A percentile compares a stretch with the other conserved stretches of the same genome.
Conservation (phyloP, 2,888 invertebrate genomes). For the Cistogaster globosa region DNA sequence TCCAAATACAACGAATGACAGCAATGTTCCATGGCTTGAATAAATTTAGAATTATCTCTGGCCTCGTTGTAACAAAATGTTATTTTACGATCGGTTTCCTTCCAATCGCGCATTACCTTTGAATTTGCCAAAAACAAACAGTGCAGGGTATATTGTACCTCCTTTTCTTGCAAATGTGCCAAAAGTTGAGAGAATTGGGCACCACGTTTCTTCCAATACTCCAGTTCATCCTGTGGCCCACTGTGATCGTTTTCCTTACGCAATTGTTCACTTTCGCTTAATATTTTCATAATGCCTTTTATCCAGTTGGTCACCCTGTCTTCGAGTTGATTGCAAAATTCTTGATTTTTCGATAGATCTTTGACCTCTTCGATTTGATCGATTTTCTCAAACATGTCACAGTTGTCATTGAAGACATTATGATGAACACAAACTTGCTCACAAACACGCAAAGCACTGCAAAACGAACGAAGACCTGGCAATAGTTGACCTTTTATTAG, state of each 20-base stretch:
- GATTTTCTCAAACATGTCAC: conserved; percentile 85
- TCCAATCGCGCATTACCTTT: conserved; percentile 91
- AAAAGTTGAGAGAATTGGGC: conserved; percentile 95
- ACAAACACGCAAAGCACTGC: conserved; percentile 93
- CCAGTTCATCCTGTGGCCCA: conserved; percentile 96
- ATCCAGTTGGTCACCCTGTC: conserved; percentile 91
- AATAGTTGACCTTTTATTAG: conserved; percentile 92
- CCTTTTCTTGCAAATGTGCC: conserved; percentile 89
- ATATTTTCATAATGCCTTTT: conserved; percentile 90
- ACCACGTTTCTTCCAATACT: conserved; percentile 97
- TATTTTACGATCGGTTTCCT: conserved; percentile 93
- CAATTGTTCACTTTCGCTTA: conserved; percentile 96
- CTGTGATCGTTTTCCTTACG: conserved; percentile 95
- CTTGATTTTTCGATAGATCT: conserved; percentile 87
- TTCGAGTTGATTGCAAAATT: conserved; percentile 87
- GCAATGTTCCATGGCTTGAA: conserved; percentile 96
- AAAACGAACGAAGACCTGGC: conserved; percentile 92
- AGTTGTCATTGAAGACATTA: conserved; percentile 90
- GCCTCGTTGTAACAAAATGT: conserved; percentile 98
- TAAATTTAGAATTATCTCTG: conserved; percentile 97
- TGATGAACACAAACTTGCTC: conserved; percentile 92
- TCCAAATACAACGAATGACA: conserved; percentile 96
- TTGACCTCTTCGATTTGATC: conserved; percentile 88
- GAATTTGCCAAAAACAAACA: conserved; percentile 90
- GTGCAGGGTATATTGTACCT: conserved; percentile 90